A percentile compares a stretch with the other conserved stretches of the same genome.
Conservation (phyloP, 2,888 invertebrate genomes). For the Glyphotaelius pellucidus region DNA sequence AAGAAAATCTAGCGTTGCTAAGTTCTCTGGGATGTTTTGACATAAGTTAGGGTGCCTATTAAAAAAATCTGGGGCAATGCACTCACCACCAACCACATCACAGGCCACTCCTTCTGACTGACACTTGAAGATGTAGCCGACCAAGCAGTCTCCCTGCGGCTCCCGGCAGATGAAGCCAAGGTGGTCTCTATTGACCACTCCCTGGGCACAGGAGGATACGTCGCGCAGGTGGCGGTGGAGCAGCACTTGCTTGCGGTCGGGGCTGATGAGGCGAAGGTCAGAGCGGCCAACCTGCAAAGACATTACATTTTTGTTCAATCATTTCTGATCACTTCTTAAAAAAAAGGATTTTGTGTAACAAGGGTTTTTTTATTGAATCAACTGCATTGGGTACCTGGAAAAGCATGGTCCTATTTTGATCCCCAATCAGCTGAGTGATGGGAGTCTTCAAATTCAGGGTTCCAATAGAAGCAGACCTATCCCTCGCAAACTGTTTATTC, state of each 20-base stretch:
- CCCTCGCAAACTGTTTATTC: constrained; percentile 75
- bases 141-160: constrained; percentile 74
- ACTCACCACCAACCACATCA: constrained; percentile 85
- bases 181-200: constrained; percentile 88
- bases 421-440: constrained; percentile 76
- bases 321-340: neutral
- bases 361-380: neutral
- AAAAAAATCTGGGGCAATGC: neutral
- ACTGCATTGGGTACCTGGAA: constrained; percentile 80
- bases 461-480: constrained; percentile 81
- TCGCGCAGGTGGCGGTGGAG: constrained; percentile 93
- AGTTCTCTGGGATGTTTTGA: neutral
- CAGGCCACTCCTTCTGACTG: constrained; percentile 88
- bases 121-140: constrained; percentile 86
- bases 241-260: constrained; percentile 93
- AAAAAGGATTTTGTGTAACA: no score
- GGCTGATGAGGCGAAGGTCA: constrained; percentile 93
- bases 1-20: neutral
- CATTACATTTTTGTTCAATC: neutral
- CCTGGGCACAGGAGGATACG: constrained; percentile 92
- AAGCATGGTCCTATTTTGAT: constrained; percentile 95
- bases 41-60: neutral
- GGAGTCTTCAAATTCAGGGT: constrained; percentile 76
- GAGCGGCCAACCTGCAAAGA: constrained; percentile 84
- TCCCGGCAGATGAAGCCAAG: constrained; percentile 97